Percentiles rank a stretch among this genome's conserved stretches.
These are phyloP conservation scores for Pseudomyrmex cubaensis DNA, from an alignment of 1,140 invertebrate genomes.

Conservation along the genomic window DNA sequence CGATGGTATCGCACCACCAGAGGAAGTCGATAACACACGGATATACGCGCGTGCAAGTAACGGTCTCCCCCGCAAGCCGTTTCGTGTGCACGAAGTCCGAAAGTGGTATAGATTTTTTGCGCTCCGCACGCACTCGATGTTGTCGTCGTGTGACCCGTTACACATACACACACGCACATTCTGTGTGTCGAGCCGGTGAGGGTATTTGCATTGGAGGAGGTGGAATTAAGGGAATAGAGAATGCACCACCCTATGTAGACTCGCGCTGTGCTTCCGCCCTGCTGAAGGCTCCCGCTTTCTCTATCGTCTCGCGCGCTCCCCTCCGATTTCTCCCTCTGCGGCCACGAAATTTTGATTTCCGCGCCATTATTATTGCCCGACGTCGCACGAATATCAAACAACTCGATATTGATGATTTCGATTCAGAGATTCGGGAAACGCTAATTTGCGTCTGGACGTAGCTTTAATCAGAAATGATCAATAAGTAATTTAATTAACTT, in stretches of 20 bases:
- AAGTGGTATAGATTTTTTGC: constrained; percentile 69
- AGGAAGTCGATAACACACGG: constrained; percentile 30
- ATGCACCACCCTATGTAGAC: constrained; percentile 42
- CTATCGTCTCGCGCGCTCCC: neutral
- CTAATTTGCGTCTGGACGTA: no score
- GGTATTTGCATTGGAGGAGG: constrained; percentile 17
- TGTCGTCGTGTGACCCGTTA: neutral
- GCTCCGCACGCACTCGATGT: constrained; percentile 46
- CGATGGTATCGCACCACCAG: constrained; percentile 27
- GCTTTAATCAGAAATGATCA: neutral
- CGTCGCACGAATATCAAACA: neutral
- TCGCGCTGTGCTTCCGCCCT: constrained; percentile 8
- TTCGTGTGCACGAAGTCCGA: constrained; percentile 46
- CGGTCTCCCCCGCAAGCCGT: constrained; percentile 10
- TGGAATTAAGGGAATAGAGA: constrained; percentile 55
- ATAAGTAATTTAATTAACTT: neutral
- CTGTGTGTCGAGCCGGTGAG: neutral
- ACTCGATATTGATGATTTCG: neutral
- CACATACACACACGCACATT: neutral
- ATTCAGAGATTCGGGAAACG: neutral
- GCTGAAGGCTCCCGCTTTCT: constrained; percentile 3
- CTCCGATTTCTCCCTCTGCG: neutral
- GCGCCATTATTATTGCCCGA: neutral
- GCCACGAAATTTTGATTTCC: constrained; percentile 2
- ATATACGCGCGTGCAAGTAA: neutral